Conservation (phyloP, 2,113 vertebrate genomes). For the Promerops cafer region DNA sequence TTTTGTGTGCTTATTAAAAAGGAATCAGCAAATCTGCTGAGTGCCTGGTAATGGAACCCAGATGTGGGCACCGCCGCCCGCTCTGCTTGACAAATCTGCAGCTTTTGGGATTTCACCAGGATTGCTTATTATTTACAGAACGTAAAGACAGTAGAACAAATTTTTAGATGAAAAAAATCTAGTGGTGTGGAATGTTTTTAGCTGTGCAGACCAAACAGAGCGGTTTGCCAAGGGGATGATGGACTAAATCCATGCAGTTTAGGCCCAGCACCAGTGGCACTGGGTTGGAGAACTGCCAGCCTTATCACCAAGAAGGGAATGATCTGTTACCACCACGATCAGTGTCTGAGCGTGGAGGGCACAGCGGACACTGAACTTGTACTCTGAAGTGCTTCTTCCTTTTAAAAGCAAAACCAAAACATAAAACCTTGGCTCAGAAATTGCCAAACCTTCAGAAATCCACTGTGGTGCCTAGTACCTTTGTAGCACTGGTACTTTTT, state of each 20-base stretch:
- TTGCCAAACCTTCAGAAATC: background rate
- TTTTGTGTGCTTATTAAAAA: conserved; percentile 70
- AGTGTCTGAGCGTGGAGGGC: background rate
- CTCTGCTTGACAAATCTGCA: conserved; percentile 69
- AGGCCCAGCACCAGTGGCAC: background rate
- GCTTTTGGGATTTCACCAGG: conserved; percentile 72
- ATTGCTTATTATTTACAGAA: conserved; percentile 79
- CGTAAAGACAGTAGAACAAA: conserved; percentile 73
- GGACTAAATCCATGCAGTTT: conserved; percentile 32
- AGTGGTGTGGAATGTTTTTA: conserved; percentile 69
- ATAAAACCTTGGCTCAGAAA: background rate
- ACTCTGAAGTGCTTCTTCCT: background rate
- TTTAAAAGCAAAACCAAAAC: background rate
- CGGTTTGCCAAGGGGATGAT: conserved; percentile 64
- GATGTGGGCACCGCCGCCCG: conserved; percentile 69
- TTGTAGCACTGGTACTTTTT: background rate
- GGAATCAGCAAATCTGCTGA: conserved; percentile 71
- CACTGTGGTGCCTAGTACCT: background rate
- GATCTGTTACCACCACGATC: background rate
- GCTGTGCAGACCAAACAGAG: conserved; percentile 74
- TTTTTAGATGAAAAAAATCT: conserved; percentile 63
- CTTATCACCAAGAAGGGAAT: background rate
- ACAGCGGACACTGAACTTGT: background rate
- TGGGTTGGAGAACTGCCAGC: conserved; percentile 41
- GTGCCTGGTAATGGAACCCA: conserved; percentile 72